Evolutionary conservation across 1,140 invertebrate genomes (phyloP).

Genomic region (Ridgeia piscesae): DNA sequence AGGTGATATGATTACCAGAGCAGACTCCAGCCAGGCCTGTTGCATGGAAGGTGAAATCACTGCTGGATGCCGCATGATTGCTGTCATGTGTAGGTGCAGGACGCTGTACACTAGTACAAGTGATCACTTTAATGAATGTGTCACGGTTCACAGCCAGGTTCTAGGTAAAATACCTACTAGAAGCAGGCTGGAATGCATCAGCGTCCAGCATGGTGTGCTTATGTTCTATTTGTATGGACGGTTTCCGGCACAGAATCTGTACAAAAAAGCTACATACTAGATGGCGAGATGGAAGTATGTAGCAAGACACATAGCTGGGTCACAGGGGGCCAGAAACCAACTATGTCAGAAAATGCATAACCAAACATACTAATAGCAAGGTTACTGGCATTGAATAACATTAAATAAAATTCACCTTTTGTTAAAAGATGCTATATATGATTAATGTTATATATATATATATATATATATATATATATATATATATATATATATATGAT

Average conservation of each 20-base stretch:
- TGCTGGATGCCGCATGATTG: not conserved
- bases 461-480: too few relatives aligned
- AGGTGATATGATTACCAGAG: not conserved
- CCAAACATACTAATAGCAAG: too few relatives aligned
- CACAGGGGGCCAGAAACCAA: too few relatives aligned
- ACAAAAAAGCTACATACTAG: not conserved
- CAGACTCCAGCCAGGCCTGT: not conserved
- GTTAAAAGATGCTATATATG: not conserved
- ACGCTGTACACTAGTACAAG: not conserved
- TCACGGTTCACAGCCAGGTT: not conserved
- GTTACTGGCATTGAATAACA: not conserved
- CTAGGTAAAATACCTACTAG: not conserved
- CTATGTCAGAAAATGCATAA: too few relatives aligned
- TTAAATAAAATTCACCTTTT: not conserved
- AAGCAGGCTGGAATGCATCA: too few relatives aligned
- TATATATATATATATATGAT: too few relatives aligned
- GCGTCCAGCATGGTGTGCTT: too few relatives aligned
- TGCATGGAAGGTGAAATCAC: not conserved
- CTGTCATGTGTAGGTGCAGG: not conserved
- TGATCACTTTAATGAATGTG: not conserved
- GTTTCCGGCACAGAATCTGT: too few relatives aligned
- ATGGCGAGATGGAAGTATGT: not conserved
- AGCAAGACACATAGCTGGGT: not conserved
- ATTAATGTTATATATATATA: too few relatives aligned
- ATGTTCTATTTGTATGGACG: too few relatives aligned